A percentile compares a stretch with the other conserved stretches of the same genome.
Conservation (phyloP, 2,113 vertebrate genomes). For the Colossoma macropomum region DNA sequence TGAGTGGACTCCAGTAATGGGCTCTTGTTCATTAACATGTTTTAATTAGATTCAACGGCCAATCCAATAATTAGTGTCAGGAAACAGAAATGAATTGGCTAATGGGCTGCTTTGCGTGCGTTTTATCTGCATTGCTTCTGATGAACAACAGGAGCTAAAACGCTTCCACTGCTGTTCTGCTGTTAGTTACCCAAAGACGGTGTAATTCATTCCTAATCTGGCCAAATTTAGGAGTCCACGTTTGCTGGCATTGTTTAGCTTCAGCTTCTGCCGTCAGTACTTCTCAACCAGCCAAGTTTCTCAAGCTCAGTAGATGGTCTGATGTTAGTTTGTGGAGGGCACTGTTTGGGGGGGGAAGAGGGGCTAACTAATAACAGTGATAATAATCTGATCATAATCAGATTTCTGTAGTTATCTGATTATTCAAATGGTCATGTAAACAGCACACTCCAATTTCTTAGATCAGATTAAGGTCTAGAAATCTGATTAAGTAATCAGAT, state of each 20-base stretch:
- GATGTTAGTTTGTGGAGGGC: too few species aligned
- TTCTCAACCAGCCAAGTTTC: too few species aligned
- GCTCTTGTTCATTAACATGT: slow-evolving; percentile 37
- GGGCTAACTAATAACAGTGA: too few species aligned
- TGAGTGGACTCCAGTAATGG: slow-evolving; percentile 16
- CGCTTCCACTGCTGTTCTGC: neutral
- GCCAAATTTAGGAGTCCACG: neutral
- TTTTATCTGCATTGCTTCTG: slow-evolving; percentile 23
- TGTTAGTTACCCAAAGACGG: neutral
- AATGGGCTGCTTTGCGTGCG: slow-evolving; percentile 28
- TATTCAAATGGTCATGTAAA: too few species aligned
- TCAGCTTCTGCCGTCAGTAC: neutral
- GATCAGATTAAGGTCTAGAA: too few species aligned
- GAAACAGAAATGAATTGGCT: slow-evolving; percentile 42
- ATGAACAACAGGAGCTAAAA: slow-evolving; percentile 24
- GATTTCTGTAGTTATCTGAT: too few species aligned
- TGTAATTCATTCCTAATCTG: slow-evolving; percentile 9
- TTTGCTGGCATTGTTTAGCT: neutral
- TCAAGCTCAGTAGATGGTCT: too few species aligned
- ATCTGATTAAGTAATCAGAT: too few species aligned
- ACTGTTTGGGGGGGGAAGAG: too few species aligned
- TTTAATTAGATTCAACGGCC: slow-evolving; percentile 53
- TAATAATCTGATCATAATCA: too few species aligned
- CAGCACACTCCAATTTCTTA: too few species aligned
- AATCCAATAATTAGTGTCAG: slow-evolving; percentile 45